Evolutionary conservation across 2,888 invertebrate genomes (phyloP).

Genomic region (Erebia ligea): DNA sequence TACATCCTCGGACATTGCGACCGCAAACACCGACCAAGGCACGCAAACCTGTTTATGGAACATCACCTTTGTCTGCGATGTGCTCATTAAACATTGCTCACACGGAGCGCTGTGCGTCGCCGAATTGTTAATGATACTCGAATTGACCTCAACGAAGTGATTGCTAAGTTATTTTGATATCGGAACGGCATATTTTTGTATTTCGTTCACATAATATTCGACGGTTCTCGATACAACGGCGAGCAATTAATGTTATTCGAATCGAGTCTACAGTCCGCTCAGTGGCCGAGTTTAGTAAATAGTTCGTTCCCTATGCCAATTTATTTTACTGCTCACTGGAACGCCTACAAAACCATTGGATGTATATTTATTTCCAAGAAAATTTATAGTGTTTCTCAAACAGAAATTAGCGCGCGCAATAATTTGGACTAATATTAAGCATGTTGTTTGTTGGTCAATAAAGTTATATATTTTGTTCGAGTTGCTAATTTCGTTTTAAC

Average conservation of each 20-base stretch:
- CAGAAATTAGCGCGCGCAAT: slow-evolving; percentile 21
- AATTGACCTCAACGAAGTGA: slow-evolving; percentile 36
- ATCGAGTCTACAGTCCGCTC: slow-evolving; percentile 30
- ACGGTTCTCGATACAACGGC: not conserved
- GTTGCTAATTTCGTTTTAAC: not conserved
- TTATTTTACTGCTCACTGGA: slow-evolving; percentile 59
- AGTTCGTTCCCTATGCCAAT: slow-evolving; percentile 56
- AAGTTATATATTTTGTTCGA: not conserved
- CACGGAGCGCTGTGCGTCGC: slow-evolving; percentile 46
- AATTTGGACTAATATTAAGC: slow-evolving; percentile 13
- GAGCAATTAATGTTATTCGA: slow-evolving; percentile 26
- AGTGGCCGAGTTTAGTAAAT: slow-evolving; percentile 44
- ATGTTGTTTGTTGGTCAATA: slow-evolving; percentile 3
- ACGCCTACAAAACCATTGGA: slow-evolving; percentile 60
- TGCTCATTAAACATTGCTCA: slow-evolving; percentile 51
- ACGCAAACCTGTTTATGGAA: slow-evolving; percentile 67
- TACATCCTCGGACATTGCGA: slow-evolving; percentile 59
- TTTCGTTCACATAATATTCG: slow-evolving; percentile 13
- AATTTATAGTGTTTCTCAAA: slow-evolving; percentile 37
- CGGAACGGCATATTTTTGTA: not conserved
- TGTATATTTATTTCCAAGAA: slow-evolving; percentile 54
- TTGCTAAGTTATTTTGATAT: slow-evolving; percentile 38
- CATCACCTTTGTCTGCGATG: slow-evolving; percentile 43
- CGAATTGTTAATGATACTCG: slow-evolving; percentile 50
- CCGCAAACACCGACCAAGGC: slow-evolving; percentile 68